These are phyloP conservation scores for Petrocephalus sullivani DNA, from an alignment of 2,797 vertebrate genomes.

Conservation along the genomic window DNA sequence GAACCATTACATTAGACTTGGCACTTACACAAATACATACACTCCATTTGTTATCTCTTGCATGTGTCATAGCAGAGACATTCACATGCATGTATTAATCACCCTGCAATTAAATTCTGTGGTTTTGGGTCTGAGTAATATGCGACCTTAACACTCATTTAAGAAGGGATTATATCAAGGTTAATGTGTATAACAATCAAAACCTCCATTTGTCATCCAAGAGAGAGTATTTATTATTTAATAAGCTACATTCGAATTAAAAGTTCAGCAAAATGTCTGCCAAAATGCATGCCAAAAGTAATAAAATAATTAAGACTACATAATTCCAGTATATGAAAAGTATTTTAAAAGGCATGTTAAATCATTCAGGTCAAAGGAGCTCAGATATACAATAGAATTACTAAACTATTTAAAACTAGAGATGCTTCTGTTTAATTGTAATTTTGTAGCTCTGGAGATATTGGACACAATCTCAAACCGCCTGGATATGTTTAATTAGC, in stretches of 20 bases:
- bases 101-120: slow-evolving; percentile 19
- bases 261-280: neutral
- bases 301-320: neutral
- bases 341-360: neutral
- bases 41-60: neutral
- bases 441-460: neutral
- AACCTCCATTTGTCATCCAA: neutral
- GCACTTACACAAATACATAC: neutral
- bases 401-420: neutral
- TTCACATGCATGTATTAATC: neutral
- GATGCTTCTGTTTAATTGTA: neutral
- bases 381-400: neutral
- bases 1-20: neutral
- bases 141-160: neutral
- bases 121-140: slow-evolving; percentile 17
- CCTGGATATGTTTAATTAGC: neutral
- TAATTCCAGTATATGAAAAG: neutral
- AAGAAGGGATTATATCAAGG: neutral
- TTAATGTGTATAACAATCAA: neutral
- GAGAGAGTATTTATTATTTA: neutral
- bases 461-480: neutral
- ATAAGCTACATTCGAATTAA: neutral
- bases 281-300: neutral
- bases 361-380: neutral
- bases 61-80: neutral